A percentile compares a stretch with the other conserved stretches of the same genome.
These are phyloP conservation scores for Enteromius afrohamiltoni DNA, from an alignment of 2,797 vertebrate genomes.

Conservation along the genomic window DNA sequence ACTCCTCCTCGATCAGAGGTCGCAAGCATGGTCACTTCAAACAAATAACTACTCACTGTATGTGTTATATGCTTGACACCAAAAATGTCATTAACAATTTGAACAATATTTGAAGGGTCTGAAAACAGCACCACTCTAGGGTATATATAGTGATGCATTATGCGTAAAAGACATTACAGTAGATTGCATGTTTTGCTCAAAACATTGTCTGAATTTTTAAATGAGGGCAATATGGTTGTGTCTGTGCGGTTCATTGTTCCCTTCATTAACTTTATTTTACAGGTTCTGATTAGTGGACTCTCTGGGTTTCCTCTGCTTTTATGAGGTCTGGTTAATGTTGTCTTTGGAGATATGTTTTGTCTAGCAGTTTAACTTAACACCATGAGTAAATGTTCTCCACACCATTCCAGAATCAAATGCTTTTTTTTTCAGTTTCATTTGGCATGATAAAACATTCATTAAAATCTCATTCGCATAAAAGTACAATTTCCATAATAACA, in stretches of 20 bases:
- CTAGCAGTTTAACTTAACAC: constrained; percentile 4
- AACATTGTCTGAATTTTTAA: not conserved
- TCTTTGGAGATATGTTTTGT: constrained; percentile 26
- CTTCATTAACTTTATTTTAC: constrained; percentile 43
- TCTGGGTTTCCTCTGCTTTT: constrained; percentile 36
- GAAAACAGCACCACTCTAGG: not conserved
- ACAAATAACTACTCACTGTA: constrained; percentile 14
- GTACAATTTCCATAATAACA: not conserved
- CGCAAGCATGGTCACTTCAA: constrained; percentile 11
- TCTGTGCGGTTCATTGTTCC: not conserved
- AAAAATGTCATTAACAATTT: constrained; percentile 11
- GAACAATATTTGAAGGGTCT: not conserved
- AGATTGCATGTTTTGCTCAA: not conserved
- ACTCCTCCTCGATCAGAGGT: constrained; percentile 21
- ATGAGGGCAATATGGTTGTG: not conserved
- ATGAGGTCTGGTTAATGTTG: constrained; percentile 41
- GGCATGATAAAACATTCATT: constrained; percentile 9
- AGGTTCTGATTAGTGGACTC: constrained; percentile 38
- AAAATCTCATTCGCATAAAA: constrained; percentile 17
- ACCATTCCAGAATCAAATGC: not conserved
- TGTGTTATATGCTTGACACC: constrained; percentile 16
- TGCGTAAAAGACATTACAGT: not conserved
- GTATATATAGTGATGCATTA: not conserved
- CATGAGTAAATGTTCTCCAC: constrained; percentile 9
- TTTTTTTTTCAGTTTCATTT: constrained; percentile 22